Evolutionary conservation across 1,140 invertebrate genomes (phyloP), one percentile per base, ranked within the genome.

Genomic region (Cyclargus thomasi): DNA sequence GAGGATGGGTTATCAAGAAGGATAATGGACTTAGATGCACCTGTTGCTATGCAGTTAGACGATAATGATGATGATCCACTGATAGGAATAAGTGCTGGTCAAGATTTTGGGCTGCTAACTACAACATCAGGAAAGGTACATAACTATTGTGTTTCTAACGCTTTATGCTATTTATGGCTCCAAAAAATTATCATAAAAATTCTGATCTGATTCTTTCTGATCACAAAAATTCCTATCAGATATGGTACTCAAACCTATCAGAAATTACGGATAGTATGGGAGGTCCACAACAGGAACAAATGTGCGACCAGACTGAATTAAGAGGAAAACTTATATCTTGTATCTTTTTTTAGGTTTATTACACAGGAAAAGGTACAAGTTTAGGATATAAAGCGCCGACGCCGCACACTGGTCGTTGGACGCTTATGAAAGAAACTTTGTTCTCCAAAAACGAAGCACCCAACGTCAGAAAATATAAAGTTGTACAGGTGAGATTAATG

Each of bases 21-120:
- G 14, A 67, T 74, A n/a, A 22, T 82, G 0, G 87, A 90, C 3
- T 47, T 81, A 1, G 85, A 88, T 35, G 69, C 78, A 6, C 83
- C 89, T 0, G 69, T 82, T 1, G 83, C 85, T 0, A 79, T 83
- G 70, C 86, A 90, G 59, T 74, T 90, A 8, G 81, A 90, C 63
- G 88, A 90, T 53, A 80, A 79, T 53, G 85, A 88, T 39, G 82
- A 85, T n/a, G 88, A 90, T 55, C 85, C 82, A 0, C 70, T 90
- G 0, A 7, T 73, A 11, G 76, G 78, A 14, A 86, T 91, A 6
- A 79, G 91, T 66, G 93, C 95, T 39, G 97, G 96, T 7, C 97
- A 97, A 87, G 97, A 97, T 77, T 98, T 98, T 90, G 94, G 93
- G 47, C 82, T 98, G 20, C 86, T 97, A 1, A 93, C 93, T 79